Base-by-base conservation (phyloP, 2,797 vertebrate species). In the Leptodactylus fallax region DNA sequence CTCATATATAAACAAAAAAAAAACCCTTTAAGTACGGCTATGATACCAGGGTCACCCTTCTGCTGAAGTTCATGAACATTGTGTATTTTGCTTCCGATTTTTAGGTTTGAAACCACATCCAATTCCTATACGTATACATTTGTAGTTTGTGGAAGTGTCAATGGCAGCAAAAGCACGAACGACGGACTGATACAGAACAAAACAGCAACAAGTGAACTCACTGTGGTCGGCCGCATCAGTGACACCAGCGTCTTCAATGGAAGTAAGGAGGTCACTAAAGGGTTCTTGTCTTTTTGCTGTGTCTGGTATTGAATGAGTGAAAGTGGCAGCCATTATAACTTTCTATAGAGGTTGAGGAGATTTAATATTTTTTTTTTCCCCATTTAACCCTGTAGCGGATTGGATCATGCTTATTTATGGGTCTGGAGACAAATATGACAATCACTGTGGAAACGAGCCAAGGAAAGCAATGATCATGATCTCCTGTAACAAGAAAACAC, bases 381-480 rank as follows among this genome's bases (percentile, higher is more conserved):
- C 36, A 36, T 49, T 65, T 10, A 92, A 87, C 88, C 53, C 76
- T 89, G 58, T 90, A 99, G 98, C 94, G 94, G 96, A 97, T 88
- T 99, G 97, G 98, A 95, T 99, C 92, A 94, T 99, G 95, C 92
- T 99, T 86, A 95, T 95, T 87, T 99, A 99, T 90, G 92, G 88
- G 85, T 93, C 95, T 0, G 98, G 98, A 3, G 95, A 97, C 0
- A 79, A 53, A 12, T 99, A 99, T 19, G 92, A 93, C 83, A 25
- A 0, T 0, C 96, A 96, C 92, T 99, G 98, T 90, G 91, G 89
- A 23, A 63, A 87, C 0, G 96, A 97, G 91, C 87, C 84, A 13
- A 96, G 98, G 53, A 96, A 91, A 86, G 97, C 97, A 67, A 94
- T 96, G 49, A 90, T 99, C 90, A 98, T 99, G 97, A 97, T 99